Conservation (phyloP, 1,140 invertebrate genomes). For the Monomorium pharaonis region DNA sequence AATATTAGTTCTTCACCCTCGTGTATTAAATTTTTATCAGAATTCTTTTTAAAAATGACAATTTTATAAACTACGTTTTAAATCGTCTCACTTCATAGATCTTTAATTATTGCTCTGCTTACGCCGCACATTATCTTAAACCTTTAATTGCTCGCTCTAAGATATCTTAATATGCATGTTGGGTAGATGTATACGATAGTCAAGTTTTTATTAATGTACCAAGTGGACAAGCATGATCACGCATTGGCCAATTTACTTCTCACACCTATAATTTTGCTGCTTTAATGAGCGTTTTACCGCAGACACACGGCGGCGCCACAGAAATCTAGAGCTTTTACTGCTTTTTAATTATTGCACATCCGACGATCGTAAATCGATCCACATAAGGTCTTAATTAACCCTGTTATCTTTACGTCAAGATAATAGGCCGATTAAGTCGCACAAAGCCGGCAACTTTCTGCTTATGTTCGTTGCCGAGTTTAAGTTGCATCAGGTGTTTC, state of each 20-base stretch:
- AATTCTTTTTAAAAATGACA: background rate
- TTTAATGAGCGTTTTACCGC: conserved; percentile 33
- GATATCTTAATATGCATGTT: conserved; percentile 8
- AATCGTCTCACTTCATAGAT: background rate
- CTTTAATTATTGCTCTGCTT: background rate
- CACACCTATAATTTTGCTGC: conserved; percentile 12
- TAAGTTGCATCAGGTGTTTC: background rate
- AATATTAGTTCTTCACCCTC: too few relatives aligned
- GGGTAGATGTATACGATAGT: background rate
- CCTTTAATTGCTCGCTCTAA: conserved; percentile 10
- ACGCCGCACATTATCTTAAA: background rate
- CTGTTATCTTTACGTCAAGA: conserved; percentile 31
- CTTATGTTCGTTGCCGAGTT: background rate
- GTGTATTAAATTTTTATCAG: too few relatives aligned
- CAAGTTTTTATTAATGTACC: conserved; percentile 20
- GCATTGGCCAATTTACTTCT: conserved; percentile 34
- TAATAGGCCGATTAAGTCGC: conserved; percentile 25
- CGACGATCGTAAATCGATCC: conserved; percentile 43
- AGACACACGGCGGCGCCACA: background rate
- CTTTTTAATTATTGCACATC: conserved; percentile 49
- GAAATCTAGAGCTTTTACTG: conserved; percentile 33
- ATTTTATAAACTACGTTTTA: background rate
- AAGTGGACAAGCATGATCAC: background rate
- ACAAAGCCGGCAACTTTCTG: background rate
- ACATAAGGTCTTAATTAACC: conserved; percentile 45